Percentiles rank a stretch among this genome's conserved stretches.
Evolutionary conservation across 2,797 vertebrate species (phyloP).

Genomic region (Eulemur albifrons): DNA sequence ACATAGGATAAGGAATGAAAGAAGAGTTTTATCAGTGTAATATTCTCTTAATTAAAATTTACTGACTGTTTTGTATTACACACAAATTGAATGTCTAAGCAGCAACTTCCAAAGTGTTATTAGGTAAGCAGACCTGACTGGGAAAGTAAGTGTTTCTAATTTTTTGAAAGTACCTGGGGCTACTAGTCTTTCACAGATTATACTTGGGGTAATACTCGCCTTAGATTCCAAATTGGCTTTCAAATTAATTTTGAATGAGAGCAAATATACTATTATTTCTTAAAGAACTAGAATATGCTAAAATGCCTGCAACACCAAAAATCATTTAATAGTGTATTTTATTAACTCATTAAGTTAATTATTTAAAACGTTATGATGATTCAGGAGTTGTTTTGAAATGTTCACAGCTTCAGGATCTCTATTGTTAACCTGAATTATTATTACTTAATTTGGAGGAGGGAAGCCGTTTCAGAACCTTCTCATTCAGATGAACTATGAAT

Average conservation of each 20-base stretch:
- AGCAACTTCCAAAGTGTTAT: neutral
- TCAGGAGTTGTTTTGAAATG: constrained; percentile 30
- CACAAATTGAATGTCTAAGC: neutral
- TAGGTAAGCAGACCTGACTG: neutral
- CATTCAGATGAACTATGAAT: neutral
- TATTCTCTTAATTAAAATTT: neutral
- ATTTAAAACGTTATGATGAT: neutral
- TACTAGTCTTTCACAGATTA: neutral
- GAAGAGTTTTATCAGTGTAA: neutral
- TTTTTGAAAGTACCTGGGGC: neutral
- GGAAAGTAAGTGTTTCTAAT: neutral
- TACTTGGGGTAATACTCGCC: neutral
- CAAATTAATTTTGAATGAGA: neutral
- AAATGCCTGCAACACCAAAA: neutral
- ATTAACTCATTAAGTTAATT: constrained; percentile 14
- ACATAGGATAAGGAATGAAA: neutral
- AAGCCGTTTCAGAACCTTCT: neutral
- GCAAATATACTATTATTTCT: neutral
- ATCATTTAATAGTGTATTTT: neutral
- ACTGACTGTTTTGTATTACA: neutral
- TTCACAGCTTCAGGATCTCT: neutral
- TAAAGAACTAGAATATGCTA: constrained; percentile 9
- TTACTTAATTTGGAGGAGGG: neutral
- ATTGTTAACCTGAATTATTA: neutral
- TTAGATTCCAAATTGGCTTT: neutral